A percentile compares a stretch with the other conserved stretches of the same genome.
These are phyloP conservation scores for Baronia brevicornis DNA, from an alignment of 2,888 invertebrate genomes.

Conservation along the genomic window DNA sequence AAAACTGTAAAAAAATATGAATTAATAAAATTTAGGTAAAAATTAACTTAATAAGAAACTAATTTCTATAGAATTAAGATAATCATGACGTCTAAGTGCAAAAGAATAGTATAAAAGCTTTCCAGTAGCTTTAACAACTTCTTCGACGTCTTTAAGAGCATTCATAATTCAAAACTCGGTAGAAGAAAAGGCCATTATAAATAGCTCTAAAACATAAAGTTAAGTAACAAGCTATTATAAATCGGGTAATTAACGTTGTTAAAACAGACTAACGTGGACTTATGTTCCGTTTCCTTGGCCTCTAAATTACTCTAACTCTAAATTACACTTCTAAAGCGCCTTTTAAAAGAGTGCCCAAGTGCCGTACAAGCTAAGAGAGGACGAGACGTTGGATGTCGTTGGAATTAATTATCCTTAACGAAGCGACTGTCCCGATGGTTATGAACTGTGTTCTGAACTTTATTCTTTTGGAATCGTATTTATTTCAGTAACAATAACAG, in stretches of 20 bases:
- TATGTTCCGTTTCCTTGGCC: slow-evolving; percentile 46
- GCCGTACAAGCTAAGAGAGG: slow-evolving; percentile 25
- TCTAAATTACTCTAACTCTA: slow-evolving; percentile 51
- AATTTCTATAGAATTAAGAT: too few species aligned
- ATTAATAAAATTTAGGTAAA: background rate
- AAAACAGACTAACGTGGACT: slow-evolving; percentile 42
- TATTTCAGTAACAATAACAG: background rate
- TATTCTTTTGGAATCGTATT: slow-evolving; percentile 2
- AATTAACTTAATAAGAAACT: background rate
- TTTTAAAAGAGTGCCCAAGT: slow-evolving; percentile 24
- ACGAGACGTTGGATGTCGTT: slow-evolving; percentile 35
- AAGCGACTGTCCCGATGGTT: slow-evolving; percentile 25
- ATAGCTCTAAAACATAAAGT: slow-evolving; percentile 15
- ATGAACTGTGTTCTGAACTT: slow-evolving; percentile 2
- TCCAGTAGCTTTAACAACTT: too few species aligned
- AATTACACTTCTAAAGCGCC: slow-evolving; percentile 28
- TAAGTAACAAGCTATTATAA: slow-evolving; percentile 39
- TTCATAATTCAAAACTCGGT: slow-evolving; percentile 14
- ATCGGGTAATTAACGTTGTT: slow-evolving; percentile 50
- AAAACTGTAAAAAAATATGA: background rate
- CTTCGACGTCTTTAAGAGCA: slow-evolving; percentile 5
- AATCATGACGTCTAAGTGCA: too few species aligned
- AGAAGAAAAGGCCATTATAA: slow-evolving; percentile 18
- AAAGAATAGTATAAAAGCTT: too few species aligned
- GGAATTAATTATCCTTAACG: slow-evolving; percentile 48